These are phyloP conservation scores for Taphrorychus bicolor DNA, from an alignment of 2,888 invertebrate genomes.

Conservation along the genomic window DNA sequence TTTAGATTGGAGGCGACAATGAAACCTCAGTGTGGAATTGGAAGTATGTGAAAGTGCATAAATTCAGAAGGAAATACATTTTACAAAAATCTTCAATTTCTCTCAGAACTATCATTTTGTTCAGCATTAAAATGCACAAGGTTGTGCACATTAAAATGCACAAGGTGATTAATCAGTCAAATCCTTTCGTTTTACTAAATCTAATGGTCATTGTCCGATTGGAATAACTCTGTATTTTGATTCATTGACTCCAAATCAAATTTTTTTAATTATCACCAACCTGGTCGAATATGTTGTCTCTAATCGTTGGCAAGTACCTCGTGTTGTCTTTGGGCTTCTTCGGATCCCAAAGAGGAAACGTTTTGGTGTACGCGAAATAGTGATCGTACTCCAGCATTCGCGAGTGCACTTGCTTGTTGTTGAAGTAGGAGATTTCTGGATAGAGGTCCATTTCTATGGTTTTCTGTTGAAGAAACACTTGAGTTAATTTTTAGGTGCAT, in stretches of 20 bases:
- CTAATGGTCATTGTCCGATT: background rate
- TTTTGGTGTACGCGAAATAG: slow-evolving; percentile 56
- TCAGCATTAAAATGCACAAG: no score
- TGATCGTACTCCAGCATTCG: slow-evolving; percentile 53
- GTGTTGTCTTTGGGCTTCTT: slow-evolving; percentile 55
- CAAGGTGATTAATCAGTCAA: no score
- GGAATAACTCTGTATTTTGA: background rate
- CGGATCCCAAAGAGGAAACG: slow-evolving; percentile 55
- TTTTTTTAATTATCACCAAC: slow-evolving; percentile 45
- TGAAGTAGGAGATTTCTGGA: slow-evolving; percentile 55
- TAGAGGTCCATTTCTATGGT: slow-evolving; percentile 45
- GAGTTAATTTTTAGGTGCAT: background rate
- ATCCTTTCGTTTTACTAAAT: no score
- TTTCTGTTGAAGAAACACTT: slow-evolving; percentile 41
- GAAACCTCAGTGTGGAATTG: no score
- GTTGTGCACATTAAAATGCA: no score
- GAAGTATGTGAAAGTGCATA: no score
- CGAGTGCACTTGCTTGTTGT: slow-evolving; percentile 48
- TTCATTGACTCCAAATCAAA: background rate
- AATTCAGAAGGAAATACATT: no score
- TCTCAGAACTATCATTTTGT: no score
- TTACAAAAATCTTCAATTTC: no score
- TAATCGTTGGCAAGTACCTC: slow-evolving; percentile 51
- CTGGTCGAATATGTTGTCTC: slow-evolving; percentile 56
- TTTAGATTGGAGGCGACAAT: no score